Percentiles rank a stretch among this genome's conserved stretches.
phyloP scores from a whole-genome alignment of 2,888 invertebrate species.

The Scelioninae gen. 2 region DNA sequence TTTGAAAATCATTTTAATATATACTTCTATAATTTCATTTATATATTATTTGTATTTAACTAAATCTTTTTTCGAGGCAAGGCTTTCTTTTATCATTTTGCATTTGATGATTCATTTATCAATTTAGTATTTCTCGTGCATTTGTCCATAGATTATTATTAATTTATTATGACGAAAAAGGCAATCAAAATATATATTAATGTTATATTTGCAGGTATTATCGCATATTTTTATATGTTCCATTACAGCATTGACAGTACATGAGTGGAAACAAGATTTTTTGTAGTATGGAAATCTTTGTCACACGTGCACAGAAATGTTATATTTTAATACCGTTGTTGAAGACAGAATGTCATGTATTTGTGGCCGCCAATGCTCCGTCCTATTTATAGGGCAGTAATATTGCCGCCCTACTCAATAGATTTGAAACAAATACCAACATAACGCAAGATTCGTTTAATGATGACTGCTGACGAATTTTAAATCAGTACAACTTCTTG shows the following conservation, averaged over 20 bases:
- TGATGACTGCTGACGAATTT: no score
- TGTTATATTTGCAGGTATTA: slow-evolving; percentile 5
- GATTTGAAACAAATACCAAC: no score
- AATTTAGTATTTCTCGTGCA: slow-evolving; percentile 31
- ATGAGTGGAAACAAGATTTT: slow-evolving; percentile 2
- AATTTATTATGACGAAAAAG: slow-evolving; percentile 33
- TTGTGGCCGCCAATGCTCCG: no score
- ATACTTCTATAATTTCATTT: no score
- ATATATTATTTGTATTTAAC: no score
- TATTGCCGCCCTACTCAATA: no score
- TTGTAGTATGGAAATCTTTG: not conserved
- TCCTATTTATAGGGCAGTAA: not conserved
- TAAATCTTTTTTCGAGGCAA: not conserved
- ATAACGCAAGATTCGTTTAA: no score
- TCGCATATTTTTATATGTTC: slow-evolving; percentile 8
- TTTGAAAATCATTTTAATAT: no score
- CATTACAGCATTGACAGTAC: not conserved
- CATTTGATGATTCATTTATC: not conserved
- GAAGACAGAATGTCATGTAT: no score
- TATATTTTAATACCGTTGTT: no score
- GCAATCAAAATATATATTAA: slow-evolving; percentile 43
- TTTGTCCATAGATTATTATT: slow-evolving; percentile 39
- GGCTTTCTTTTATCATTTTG: not conserved
- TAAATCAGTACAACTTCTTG: no score
- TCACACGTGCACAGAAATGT: no score